Base-by-base conservation (phyloP, 2,797 vertebrate species). In the Peromyscus eremicus region DNA sequence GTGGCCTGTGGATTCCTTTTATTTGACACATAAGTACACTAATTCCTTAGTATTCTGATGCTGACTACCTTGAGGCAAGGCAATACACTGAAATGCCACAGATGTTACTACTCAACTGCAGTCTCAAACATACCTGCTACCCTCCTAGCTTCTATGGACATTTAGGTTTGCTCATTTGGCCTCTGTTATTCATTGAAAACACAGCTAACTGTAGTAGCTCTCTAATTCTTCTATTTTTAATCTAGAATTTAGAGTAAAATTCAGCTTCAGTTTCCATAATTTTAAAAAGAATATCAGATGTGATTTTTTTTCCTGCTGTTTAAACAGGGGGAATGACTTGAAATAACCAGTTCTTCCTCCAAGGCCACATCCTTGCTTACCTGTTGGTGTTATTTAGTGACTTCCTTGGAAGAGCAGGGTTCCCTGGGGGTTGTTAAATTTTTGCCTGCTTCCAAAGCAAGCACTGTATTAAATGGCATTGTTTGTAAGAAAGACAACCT, bases 21-120 rank as follows among this genome's bases (percentile, higher is more conserved):
- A 27, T 92, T 87, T 83, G 64, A 55, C 14, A 64, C 29, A 5
- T 9, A 64, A 75, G 34, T 29, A 73, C 25, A 52, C 19, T 92
- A n/a, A 80, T 95, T 92, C 71, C 34, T 94, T 81, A 92, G 81
- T 52, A 91, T 76, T 89, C 62, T 83, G 81, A 92, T 57, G 81
- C 8, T 91, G 37, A 84, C 21, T 64, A 68, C 10, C 46, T 87
- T 79, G 46, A 86, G n/a, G 40, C 64, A 94, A 25, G 6, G 6
- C 29, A 87, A 89, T 75, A 68, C 23, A 79, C 52, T 64, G 57
- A 12, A 25, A 79, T 92, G 25, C 52, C 37, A 64, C 12, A 79
- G n/a, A 8, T 1, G 27, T 1, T 23, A 79, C 21, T 23, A 86
- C 27, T 89, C 49, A 92, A 29, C 1, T 90, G 21, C 37, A 23